Evolutionary conservation across 37 sponge, comb jelly and placozoan genomes (phyloP).

Genomic region (Cliona cf. orientalis): DNA sequence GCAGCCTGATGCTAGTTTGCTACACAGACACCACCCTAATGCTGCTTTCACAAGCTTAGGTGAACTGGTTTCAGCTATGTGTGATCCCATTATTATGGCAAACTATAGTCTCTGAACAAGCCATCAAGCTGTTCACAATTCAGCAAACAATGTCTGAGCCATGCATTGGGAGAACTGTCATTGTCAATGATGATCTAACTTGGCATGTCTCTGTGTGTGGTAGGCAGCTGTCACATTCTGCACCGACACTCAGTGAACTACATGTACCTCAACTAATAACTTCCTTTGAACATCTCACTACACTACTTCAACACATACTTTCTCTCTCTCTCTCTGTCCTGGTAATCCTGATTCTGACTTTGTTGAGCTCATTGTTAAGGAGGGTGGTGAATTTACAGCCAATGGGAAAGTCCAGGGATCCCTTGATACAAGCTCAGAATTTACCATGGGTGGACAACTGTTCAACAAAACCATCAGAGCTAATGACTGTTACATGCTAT

Average conservation of each 20-base stretch:
- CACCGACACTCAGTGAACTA: too few relatives aligned
- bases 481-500: not conserved
- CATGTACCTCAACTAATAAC: too few relatives aligned
- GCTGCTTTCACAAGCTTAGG: too few relatives aligned
- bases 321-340: not conserved
- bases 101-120: too few relatives aligned
- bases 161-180: not conserved
- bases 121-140: too few relatives aligned
- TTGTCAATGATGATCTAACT: not conserved
- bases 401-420: not conserved
- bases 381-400: not conserved
- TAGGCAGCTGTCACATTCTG: not conserved
- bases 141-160: not conserved
- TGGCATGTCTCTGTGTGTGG: not conserved
- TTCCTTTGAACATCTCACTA: not conserved
- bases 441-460: not conserved
- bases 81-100: too few relatives aligned
- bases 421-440: not conserved
- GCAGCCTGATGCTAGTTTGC: too few relatives aligned
- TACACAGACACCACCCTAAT: too few relatives aligned
- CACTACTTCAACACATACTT: too few relatives aligned
- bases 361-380: conserved; percentile 2
- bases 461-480: not conserved
- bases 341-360: conserved; percentile 27
- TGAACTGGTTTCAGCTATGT: too few relatives aligned